Evolutionary conservation across 2,113 vertebrate species (phyloP), one percentile per base, ranked within the genome.

Genomic region (Austrofundulus limnaeus): DNA sequence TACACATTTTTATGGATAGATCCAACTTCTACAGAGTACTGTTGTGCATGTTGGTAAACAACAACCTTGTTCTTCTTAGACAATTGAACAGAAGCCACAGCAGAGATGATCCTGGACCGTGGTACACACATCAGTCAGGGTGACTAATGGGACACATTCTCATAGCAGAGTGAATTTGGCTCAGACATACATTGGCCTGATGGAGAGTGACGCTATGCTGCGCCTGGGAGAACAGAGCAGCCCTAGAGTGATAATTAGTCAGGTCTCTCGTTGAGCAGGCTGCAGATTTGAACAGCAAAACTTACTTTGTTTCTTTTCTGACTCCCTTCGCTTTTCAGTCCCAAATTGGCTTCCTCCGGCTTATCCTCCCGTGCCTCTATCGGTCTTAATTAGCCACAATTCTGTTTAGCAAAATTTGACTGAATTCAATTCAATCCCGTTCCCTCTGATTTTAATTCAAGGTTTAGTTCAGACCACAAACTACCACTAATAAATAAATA

Each of bases 161-260:
- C 34, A 34, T 57, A 77, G 70, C 72, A 23, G 69, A 63, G 52
- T 42, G 66, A 70, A 78, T 82, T 67, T 8, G 19, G 72, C 73
- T 67, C 79, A 80, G 78, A 55, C 83, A 63, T 42, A 70, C 63
- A 66, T 69, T 59, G 70, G 66, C 64, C 81, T 67, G 77, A 70
- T 61, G 53, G 60, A 16, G 25, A 16, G 25, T 58, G 77, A 53
- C 15, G 49, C 56, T 62, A 9, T 42, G 48, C 68, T 41, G 24
- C 61, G 75, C 25, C 61, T 66, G 75, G 77, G 75, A 83, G 82
- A 85, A 70, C 66, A 61, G 57, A 81, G 81, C 53, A 54, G 78
- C 86, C 85, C 78, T 78, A 31, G 86, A 85, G 85, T 83, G 74
- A 78, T 85, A 86, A 87, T 90, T 89, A 88, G 81, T 82, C 77